Conservation (phyloP, 2,113 vertebrate genomes). For the Tachysurus vachellii region DNA sequence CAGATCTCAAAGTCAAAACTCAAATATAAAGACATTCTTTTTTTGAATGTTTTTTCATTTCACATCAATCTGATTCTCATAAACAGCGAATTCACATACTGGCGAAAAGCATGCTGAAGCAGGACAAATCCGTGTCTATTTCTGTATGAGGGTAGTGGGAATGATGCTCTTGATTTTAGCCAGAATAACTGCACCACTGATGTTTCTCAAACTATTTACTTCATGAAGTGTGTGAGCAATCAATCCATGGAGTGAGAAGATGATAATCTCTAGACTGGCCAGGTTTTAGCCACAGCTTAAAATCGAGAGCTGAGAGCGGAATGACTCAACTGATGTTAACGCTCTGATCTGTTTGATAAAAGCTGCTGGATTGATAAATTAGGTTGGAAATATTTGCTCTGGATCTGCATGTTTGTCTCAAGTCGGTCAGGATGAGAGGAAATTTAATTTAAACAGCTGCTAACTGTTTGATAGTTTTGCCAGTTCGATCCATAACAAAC, state of each 20-base stretch:
- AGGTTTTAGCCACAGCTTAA: background rate
- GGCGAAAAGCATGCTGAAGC: background rate
- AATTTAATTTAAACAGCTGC: slow-evolving; percentile 46
- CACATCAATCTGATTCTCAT: background rate
- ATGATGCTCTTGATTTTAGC: background rate
- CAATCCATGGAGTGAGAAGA: background rate
- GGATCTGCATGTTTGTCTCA: slow-evolving; percentile 30
- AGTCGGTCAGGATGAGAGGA: background rate
- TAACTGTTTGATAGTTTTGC: slow-evolving; percentile 12
- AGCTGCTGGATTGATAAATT: slow-evolving; percentile 16
- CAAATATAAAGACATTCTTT: background rate
- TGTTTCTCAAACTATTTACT: background rate
- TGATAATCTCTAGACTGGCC: background rate
- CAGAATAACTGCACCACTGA: background rate
- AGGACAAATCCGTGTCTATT: background rate
- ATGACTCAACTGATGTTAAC: slow-evolving; percentile 17
- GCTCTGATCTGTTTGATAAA: slow-evolving; percentile 42
- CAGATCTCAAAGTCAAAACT: background rate
- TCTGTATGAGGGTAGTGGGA: background rate
- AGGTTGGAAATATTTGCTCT: slow-evolving; percentile 35
- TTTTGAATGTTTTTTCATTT: background rate
- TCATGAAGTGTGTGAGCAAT: slow-evolving; percentile 9
- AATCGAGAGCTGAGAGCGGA: background rate
- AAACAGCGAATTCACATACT: background rate
- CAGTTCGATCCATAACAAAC: slow-evolving; percentile 12